A percentile compares a stretch with the other conserved stretches of the same genome.
These are phyloP conservation scores for Panurus biarmicus DNA, from an alignment of 2,113 vertebrate species.

Conservation along the genomic window DNA sequence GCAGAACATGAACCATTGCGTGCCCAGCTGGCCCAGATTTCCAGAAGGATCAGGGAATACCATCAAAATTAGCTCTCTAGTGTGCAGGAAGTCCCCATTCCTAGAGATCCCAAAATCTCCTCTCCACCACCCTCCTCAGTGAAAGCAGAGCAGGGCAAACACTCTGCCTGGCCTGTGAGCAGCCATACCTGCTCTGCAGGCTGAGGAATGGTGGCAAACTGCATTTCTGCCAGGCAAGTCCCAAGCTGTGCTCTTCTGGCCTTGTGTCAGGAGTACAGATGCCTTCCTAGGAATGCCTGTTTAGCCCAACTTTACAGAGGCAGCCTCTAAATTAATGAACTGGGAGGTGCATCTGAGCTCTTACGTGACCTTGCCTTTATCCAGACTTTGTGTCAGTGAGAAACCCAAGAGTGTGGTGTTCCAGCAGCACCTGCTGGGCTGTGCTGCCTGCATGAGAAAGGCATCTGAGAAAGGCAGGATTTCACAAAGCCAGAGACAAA, in stretches of 20 bases:
- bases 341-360: background rate
- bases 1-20: background rate
- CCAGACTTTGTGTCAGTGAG: background rate
- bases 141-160: background rate
- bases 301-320: background rate
- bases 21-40: background rate
- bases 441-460: no score
- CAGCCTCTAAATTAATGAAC: background rate
- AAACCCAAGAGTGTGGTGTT: background rate
- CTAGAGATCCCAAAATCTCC: background rate
- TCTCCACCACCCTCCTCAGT: background rate
- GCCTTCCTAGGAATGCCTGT: background rate
- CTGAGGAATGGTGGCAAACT: background rate
- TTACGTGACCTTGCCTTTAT: background rate
- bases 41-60: background rate
- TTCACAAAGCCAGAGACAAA: background rate
- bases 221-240: background rate
- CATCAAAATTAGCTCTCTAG: background rate
- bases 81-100: background rate
- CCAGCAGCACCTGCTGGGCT: background rate
- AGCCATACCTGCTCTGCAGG: background rate
- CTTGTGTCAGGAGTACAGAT: background rate
- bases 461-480: background rate
- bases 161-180: background rate
- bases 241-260: background rate